These are phyloP conservation scores for Drosophila nigritarsus DNA, from an alignment of 2,888 invertebrate species.

Conservation along the genomic window DNA sequence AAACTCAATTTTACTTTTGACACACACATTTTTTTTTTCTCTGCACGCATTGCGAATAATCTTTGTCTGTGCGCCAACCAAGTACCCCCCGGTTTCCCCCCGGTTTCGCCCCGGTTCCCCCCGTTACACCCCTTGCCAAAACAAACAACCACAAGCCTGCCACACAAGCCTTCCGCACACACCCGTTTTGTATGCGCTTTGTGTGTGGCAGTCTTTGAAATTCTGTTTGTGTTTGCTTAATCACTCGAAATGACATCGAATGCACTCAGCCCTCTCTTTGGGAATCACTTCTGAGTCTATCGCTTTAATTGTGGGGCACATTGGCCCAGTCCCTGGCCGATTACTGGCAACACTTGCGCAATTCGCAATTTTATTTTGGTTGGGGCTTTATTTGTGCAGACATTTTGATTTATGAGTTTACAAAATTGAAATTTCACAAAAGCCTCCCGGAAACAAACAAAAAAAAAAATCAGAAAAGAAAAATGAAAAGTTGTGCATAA, in stretches of 20 bases:
- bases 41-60: neutral
- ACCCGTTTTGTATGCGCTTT: constrained; percentile 49
- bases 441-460: constrained; percentile 19
- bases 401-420: constrained; percentile 76
- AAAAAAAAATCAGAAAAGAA: constrained; percentile 17
- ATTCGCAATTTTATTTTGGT: constrained; percentile 23
- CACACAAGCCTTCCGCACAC: neutral
- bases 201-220: constrained; percentile 52
- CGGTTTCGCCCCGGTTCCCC: too few species aligned
- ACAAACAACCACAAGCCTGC: neutral
- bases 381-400: constrained; percentile 66
- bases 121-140: neutral
- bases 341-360: constrained; percentile 39
- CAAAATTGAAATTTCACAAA: constrained; percentile 70
- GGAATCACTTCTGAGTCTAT: constrained; percentile 42
- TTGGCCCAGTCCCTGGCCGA: constrained; percentile 28
- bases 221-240: constrained; percentile 66
- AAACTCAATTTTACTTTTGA: neutral
- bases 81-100: neutral
- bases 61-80: neutral
- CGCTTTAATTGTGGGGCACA: constrained; percentile 48
- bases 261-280: constrained; percentile 42
- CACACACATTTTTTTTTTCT: neutral
- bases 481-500: constrained; percentile 34
- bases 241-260: constrained; percentile 66